Base-by-base conservation (phyloP, 2,888 invertebrate genomes). In the Cephus nigrinus region DNA sequence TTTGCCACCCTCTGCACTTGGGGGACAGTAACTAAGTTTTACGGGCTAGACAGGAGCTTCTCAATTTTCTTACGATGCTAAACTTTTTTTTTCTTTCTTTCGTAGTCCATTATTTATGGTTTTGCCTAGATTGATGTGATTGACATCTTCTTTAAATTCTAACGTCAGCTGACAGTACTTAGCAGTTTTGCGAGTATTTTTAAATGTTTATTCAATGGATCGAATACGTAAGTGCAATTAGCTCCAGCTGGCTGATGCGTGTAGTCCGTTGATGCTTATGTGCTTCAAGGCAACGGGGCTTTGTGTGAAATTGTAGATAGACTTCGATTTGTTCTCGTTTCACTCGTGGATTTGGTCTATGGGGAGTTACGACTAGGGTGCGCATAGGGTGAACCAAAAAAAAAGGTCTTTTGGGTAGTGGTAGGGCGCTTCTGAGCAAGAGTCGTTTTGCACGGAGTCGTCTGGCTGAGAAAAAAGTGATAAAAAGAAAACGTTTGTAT, bases 1-100 rank as follows among this genome's bases (percentile, higher is more conserved):
- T 87, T 86, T 85, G 78, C 80, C 78, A 80, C 81, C 75, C 75
- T 78, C 72, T 76, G 69, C 76, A 79, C 33, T 31, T 15, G 30
- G 74, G 30, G 32, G 74, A 74, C 23, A 74, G 36, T 71, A 33
- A 32, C 9, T 31, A 71, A 55, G 55, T 55, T 23, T 23, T 55
- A 55, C 55, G 55, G 55, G 55, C 23, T 23, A 55, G 23, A 55
- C 55, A 55, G 55, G 55, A 55, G 55, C 55, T 23, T 55, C 55
- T 55, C 55, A 55, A 23, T 55, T 55, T 55, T 55, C 55, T 55
- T 55, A 55, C 23, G 23, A 23, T 78, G 78, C 72, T 75, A 75
- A 78, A 75, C 73, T 75, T 79, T 79, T 80, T 78, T 30, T 68
- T 76, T 76, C 75, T 78, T 75, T 74, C 34, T 76, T 76, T 69